phyloP scores from a whole-genome alignment of 2,888 invertebrate genomes.

The Caenorhabditis wallacei region DNA sequence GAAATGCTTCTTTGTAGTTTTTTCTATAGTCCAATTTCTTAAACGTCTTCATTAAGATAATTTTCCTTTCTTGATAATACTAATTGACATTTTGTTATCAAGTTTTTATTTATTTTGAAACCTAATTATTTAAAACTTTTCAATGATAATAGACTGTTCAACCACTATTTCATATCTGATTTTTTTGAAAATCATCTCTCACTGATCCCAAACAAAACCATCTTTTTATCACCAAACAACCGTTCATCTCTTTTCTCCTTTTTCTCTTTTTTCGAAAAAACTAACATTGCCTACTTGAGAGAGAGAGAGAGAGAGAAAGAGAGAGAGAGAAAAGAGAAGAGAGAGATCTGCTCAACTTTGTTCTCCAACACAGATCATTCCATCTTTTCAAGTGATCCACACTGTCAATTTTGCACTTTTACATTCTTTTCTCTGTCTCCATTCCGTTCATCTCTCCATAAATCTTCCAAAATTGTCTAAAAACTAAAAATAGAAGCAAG shows the following conservation, averaged over 20 bases:
- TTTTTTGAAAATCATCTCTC: too few species aligned
- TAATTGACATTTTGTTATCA: not conserved
- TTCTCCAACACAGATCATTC: constrained; percentile 18
- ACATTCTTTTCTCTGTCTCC: constrained; percentile 17
- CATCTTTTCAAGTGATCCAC: constrained; percentile 26
- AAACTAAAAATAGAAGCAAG: constrained; percentile 1
- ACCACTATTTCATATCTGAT: too few species aligned
- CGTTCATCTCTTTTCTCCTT: constrained; percentile 2
- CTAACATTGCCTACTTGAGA: constrained; percentile 37
- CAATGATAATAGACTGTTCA: not conserved
- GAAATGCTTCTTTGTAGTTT: too few species aligned
- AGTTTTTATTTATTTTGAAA: not conserved
- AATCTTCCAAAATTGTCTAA: not conserved
- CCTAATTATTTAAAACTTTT: not conserved
- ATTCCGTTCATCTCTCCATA: too few species aligned
- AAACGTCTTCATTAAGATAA: not conserved
- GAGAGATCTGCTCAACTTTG: constrained; percentile 34
- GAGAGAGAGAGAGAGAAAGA: not conserved
- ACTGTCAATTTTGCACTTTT: constrained; percentile 41
- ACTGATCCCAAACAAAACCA: too few species aligned
- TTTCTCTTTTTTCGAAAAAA: constrained; percentile 11
- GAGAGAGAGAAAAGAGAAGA: not conserved
- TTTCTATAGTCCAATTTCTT: not conserved
- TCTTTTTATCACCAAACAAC: not conserved
- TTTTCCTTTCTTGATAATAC: not conserved